Evolutionary conservation across 1,140 invertebrate species (phyloP).

Genomic region (Drosophila athabasca): DNA sequence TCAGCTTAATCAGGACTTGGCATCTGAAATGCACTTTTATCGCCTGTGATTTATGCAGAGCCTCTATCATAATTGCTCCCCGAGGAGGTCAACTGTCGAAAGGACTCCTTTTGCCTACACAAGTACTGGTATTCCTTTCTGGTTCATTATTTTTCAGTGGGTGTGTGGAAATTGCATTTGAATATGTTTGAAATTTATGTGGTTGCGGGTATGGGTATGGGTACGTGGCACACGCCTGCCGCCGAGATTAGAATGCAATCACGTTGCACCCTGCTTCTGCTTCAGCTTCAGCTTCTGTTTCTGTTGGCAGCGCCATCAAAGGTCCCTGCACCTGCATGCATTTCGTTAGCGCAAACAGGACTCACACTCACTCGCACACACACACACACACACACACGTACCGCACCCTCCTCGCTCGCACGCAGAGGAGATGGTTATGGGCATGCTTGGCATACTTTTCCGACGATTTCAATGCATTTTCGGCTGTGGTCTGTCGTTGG

Average conservation of each 20-base stretch:
- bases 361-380: conserved; percentile 17
- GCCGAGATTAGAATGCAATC: conserved; percentile 63
- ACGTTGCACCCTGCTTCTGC: conserved; percentile 35
- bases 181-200: conserved; percentile 45
- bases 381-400: not conserved
- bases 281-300: conserved; percentile 17
- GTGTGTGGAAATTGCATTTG: conserved; percentile 64
- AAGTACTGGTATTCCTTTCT: conserved; percentile 10
- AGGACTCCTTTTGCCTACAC: conserved; percentile 13
- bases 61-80: conserved; percentile 55
- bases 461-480: conserved; percentile 65
- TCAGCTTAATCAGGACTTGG: conserved; percentile 24
- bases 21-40: conserved; percentile 40
- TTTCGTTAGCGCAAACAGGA: conserved; percentile 53
- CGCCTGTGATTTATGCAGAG: conserved; percentile 25
- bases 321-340: conserved; percentile 31
- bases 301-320: conserved; percentile 5
- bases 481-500: not conserved
- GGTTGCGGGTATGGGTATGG: conserved; percentile 1
- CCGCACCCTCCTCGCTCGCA: too few species aligned
- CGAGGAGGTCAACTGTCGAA: conserved; percentile 55
- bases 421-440: conserved; percentile 10
- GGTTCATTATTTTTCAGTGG: not conserved
- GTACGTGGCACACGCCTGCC: conserved; percentile 9
- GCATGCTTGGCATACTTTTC: conserved; percentile 62